These are phyloP conservation scores for Felis chaus DNA, from an alignment of 2,113 vertebrate genomes.

Conservation along the genomic window DNA sequence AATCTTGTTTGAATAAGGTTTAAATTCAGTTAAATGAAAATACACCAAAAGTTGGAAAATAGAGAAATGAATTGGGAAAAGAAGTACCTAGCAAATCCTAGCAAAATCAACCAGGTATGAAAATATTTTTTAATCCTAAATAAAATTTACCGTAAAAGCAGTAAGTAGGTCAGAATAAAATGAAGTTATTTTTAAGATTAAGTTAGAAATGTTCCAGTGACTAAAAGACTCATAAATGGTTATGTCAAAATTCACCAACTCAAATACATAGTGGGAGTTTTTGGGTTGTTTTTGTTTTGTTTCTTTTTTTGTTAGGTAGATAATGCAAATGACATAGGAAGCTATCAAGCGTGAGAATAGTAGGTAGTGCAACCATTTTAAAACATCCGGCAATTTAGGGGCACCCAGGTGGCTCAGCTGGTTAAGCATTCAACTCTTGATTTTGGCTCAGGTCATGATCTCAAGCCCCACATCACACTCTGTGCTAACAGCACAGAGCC, in stretches of 20 bases:
- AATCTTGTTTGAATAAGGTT: background rate
- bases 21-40: background rate
- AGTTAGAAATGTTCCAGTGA: background rate
- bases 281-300: background rate
- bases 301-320: background rate
- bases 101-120: background rate
- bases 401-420: too few relatives aligned
- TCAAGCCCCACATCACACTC: too few relatives aligned
- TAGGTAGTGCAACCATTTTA: background rate
- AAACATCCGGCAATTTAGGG: background rate
- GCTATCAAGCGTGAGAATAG: background rate
- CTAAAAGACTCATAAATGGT: background rate
- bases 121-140: background rate
- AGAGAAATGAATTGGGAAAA: background rate
- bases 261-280: background rate
- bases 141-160: background rate
- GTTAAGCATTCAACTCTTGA: too few relatives aligned
- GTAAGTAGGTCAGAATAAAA: background rate
- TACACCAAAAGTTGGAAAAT: background rate
- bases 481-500: too few relatives aligned
- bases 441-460: too few relatives aligned
- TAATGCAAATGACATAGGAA: background rate
- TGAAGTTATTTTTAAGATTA: background rate
- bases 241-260: background rate
- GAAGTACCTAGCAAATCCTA: background rate